Evolutionary conservation across 2,113 vertebrate species (phyloP), one percentile per base, ranked within the genome.

Genomic region (Gasterosteus nipponicus): DNA sequence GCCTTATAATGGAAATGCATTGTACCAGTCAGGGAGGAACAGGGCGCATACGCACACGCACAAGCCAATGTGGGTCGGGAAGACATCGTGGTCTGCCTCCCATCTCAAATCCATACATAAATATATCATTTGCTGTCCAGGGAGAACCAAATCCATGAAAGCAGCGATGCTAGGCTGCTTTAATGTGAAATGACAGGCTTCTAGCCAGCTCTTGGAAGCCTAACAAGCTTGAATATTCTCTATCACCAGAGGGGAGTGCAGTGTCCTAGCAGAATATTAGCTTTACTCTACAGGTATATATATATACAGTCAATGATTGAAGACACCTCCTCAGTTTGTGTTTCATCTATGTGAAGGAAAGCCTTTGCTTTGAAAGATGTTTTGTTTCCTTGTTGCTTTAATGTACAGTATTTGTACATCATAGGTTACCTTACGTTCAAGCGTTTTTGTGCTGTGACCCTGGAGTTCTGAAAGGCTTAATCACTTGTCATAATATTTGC

Each of bases 101-200:
- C 84, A 86, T 84, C 81, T 84, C 78, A 73, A 81, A 86, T 87
- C 75, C 83, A 87, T 85, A 87, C 80, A 89, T 86, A 73, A 87
- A 92, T 86, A 78, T 91, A 89, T 82, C 5, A 78, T 90, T 87
- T 69, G 78, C 78, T 73, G 78, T 87, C 83, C 75, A 19, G 81
- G 53, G 76, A 85, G 62, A 76, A 80, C 68, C 61, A 75, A 80
- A 87, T 83, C 77, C 81, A 89, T 82, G 80, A 86, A 86, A 88
- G 84, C 66, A 78, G 75, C 75, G 59, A 82, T 81, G 74, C 57
- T 74, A 62, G 47, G 86, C 78, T 77, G 46, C 81, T 83, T 87
- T 91, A 88, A 91, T 87, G 80, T 85, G 82, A 89, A 90, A 90
- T 84, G 92, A 92, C 88, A 90, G 77, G 84, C 74, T 91, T 86